Evolutionary conservation across 2,888 invertebrate species (phyloP).

Genomic region (Zonitis immaculata): DNA sequence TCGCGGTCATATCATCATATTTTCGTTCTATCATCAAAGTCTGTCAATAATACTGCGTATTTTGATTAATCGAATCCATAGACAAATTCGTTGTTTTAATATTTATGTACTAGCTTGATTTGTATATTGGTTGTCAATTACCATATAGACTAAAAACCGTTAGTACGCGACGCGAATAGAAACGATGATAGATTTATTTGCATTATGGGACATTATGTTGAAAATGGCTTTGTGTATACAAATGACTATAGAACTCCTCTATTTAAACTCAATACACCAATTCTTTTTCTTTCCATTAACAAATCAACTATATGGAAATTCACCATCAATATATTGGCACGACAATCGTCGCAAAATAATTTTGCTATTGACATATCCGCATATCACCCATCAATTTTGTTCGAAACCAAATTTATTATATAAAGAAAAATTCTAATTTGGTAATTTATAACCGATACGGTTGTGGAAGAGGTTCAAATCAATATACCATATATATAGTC

Average conservation of each 20-base stretch:
- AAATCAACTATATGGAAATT: neutral
- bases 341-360: too few species aligned
- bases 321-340: neutral
- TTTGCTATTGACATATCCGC: too few species aligned
- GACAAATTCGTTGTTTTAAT: slow-evolving; percentile 26
- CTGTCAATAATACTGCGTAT: slow-evolving; percentile 36
- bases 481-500: too few species aligned
- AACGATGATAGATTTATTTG: neutral
- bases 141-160: neutral
- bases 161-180: neutral
- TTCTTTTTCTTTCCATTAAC: neutral
- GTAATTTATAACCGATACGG: too few species aligned
- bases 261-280: neutral
- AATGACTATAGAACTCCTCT: neutral
- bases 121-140: slow-evolving; percentile 1
- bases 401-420: too few species aligned
- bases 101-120: slow-evolving; percentile 18
- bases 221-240: neutral
- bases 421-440: slow-evolving; percentile 5
- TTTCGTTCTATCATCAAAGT: slow-evolving; percentile 42
- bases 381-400: too few species aligned
- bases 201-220: neutral
- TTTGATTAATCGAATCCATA: slow-evolving; percentile 36
- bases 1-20: slow-evolving; percentile 41
- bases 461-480: slow-evolving; percentile 32